Evolutionary conservation across 2,797 vertebrate genomes (phyloP).

Genomic region (Ammospiza maritima): DNA sequence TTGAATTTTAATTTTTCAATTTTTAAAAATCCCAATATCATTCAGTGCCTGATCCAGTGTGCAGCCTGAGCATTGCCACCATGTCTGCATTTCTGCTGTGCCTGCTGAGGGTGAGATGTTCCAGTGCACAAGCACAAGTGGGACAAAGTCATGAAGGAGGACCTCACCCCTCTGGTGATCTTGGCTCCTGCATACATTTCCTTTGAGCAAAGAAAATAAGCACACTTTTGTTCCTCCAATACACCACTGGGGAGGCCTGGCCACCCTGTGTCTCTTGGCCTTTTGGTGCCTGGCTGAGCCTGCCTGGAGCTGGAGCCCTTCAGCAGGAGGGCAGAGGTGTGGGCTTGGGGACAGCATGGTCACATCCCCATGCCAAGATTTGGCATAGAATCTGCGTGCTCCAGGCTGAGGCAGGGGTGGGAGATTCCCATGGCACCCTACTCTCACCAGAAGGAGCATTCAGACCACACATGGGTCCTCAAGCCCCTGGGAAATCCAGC

Average conservation of each 20-base stretch:
- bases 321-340: background rate
- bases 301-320: background rate
- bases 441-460: background rate
- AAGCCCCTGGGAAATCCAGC: background rate
- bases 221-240: fast-evolving
- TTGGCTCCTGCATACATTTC: background rate
- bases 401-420: background rate
- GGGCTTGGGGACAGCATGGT: background rate
- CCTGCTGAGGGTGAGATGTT: background rate
- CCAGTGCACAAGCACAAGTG: background rate
- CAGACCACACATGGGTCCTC: background rate
- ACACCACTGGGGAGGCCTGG: fast-evolving
- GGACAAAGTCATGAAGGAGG: background rate
- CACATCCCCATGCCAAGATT: background rate
- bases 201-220: background rate
- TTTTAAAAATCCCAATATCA: fast-evolving
- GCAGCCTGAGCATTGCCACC: fast-evolving
- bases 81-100: background rate
- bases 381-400: background rate
- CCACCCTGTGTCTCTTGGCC: background rate
- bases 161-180: background rate
- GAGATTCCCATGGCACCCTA: background rate
- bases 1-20: fast-evolving
- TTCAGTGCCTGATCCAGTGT: background rate
- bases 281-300: background rate